Percentiles rank a stretch among this genome's conserved stretches.
Conservation (phyloP, 37 sponge, comb jelly and placozoan species). For the Bolinopsis microptera region DNA sequence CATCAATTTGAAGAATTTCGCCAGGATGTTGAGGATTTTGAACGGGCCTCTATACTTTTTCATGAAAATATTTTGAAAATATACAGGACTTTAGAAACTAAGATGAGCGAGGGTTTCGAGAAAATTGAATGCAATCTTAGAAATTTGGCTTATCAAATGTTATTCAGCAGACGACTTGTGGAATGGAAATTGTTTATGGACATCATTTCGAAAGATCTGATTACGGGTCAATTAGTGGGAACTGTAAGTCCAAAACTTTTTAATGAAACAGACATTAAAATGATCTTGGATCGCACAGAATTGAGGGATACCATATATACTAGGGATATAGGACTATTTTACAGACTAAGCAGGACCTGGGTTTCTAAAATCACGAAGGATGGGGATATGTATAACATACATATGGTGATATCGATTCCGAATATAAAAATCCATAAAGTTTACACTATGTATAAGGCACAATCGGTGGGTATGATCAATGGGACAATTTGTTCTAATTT, state of each 20-base stretch:
- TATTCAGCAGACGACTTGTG: neutral
- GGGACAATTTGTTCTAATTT: conserved; percentile 47
- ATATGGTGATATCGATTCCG: conserved; percentile 14
- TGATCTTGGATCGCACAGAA: conserved; percentile 10
- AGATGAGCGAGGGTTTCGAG: conserved; percentile 1
- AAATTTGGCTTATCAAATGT: conserved; percentile 46
- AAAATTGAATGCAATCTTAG: neutral
- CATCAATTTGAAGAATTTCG: conserved; percentile 34
- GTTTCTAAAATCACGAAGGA: conserved; percentile 3
- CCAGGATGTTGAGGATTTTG: neutral
- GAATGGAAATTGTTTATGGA: conserved; percentile 9
- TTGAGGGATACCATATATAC: conserved; percentile 6
- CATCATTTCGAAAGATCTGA: conserved; percentile 21
- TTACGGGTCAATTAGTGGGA: conserved; percentile 31
- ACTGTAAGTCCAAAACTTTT: conserved; percentile 12
- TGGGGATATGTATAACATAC: conserved; percentile 48
- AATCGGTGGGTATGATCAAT: conserved; percentile 28
- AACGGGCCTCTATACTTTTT: neutral
- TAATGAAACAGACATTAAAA: conserved; percentile 33
- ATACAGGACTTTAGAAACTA: conserved; percentile 28
- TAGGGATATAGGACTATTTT: conserved; percentile 15
- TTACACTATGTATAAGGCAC: conserved; percentile 26
- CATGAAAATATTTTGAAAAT: conserved; percentile 33
- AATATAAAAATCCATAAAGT: neutral
- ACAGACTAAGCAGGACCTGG: conserved; percentile 18